Base-by-base conservation (phyloP, 2,113 vertebrate species). In the Colinus virginianus region DNA sequence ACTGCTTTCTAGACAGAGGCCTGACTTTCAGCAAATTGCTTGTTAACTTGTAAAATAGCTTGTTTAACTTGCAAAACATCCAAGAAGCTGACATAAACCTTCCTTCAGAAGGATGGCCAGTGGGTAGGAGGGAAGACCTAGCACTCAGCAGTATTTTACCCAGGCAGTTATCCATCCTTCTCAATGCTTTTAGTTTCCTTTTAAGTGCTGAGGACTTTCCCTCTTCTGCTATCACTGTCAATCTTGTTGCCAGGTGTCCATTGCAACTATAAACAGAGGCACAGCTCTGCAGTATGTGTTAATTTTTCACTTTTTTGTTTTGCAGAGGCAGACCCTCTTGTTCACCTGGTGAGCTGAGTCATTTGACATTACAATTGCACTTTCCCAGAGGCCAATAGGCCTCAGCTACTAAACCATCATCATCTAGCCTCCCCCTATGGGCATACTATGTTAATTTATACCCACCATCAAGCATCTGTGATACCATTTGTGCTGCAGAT, bases 391-490 rank as follows among this genome's bases (percentile, higher is more conserved):
- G 92, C 93, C 96, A 94, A 85, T 61, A 95, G 69, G 78, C 75
- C 94, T 89, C 89, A 93, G 89, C 83, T 94, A 91, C 90, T 79
- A 84, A 94, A 45, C 90, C 94, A 95, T 96, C 92, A 96, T 78
- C 90, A 91, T 95, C 84, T 84, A 97, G 77, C 70, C 69, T 95
- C 45, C 72, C 94, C 67, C 93, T 94, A 19, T 85, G 96, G 93
- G 87, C 84, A 93, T 90, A 84, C 87, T 90, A 95, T 90, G 93
- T 89, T 96, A 92, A 97, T 96, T 96, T 94, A 94, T 95, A 90
- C 80, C 87, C 87, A 95, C 93, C 90, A 97, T 95, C 92, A 95
- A 96, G 83, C 95, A 95, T 94, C 95, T 97, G 92, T 95, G 91
- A 95, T 95, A 90, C 90, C 93, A 97, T 97, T 95, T 96, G 96